Conservation (phyloP, 2,113 vertebrate species). For the Sterna hirundo region DNA sequence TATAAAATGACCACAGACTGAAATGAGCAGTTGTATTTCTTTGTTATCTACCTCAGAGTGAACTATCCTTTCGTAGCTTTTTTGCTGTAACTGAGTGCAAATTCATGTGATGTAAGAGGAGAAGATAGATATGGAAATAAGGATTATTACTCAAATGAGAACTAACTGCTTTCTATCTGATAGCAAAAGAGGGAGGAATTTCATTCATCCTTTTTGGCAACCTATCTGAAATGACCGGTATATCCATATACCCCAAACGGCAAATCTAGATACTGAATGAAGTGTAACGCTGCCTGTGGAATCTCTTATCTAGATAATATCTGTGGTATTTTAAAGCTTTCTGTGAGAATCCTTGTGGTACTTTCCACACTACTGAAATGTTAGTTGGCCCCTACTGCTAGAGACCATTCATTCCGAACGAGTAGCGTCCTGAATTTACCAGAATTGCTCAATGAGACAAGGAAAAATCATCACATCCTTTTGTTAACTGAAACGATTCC, state of each 20-base stretch:
- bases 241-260: neutral
- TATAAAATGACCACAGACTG: neutral
- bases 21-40: neutral
- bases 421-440: neutral
- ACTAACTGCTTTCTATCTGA: neutral
- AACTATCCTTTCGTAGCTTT: neutral
- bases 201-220: neutral
- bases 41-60: fast-evolving
- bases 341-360: neutral
- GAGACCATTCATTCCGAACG: neutral
- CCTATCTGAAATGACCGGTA: neutral
- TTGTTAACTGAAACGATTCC: neutral
- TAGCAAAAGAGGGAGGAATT: neutral
- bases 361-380: neutral
- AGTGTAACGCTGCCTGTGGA: neutral
- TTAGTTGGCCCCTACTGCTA: neutral
- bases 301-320: neutral
- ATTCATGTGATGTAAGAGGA: neutral
- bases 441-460: neutral
- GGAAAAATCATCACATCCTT: neutral
- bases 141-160: neutral
- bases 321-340: neutral
- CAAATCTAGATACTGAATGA: neutral
- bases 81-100: neutral
- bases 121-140: neutral